Percentiles rank a stretch among this genome's conserved stretches.
phyloP scores from a whole-genome alignment of 2,113 vertebrate genomes.

The Herpailurus yagouaroundi region DNA sequence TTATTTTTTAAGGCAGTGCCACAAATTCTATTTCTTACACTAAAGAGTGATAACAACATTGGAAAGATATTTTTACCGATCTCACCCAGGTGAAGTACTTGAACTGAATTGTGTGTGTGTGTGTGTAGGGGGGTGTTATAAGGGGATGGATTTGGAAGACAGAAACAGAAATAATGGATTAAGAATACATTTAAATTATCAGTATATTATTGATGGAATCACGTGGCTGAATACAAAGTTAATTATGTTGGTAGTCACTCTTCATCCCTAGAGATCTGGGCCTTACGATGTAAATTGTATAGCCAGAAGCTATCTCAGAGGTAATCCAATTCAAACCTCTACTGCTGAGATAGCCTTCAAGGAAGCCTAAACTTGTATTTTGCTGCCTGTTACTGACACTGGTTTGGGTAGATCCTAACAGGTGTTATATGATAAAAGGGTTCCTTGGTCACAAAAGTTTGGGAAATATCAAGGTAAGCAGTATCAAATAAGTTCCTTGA shows the following conservation, averaged over 20 bases:
- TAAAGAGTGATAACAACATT: constrained; percentile 24
- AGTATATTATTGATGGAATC: neutral
- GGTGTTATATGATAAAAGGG: neutral
- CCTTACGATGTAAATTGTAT: neutral
- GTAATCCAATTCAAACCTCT: neutral
- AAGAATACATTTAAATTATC: neutral
- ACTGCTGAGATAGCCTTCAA: neutral
- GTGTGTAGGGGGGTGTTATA: neutral
- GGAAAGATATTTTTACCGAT: constrained; percentile 49
- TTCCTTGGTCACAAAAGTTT: neutral
- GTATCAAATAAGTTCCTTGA: constrained; percentile 35
- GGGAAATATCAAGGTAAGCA: neutral
- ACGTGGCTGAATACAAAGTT: neutral
- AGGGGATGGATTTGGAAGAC: neutral
- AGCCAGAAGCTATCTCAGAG: neutral
- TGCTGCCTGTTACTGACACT: constrained; percentile 7
- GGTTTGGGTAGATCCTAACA: neutral
- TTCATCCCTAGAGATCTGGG: neutral
- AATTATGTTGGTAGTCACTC: neutral
- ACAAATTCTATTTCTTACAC: constrained; percentile 45
- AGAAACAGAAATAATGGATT: constrained; percentile 27
- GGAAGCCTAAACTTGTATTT: neutral
- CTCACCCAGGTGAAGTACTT: constrained; percentile 17
- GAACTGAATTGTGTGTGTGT: neutral
- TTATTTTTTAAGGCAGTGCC: constrained; percentile 37